Conservation (phyloP, 2,797 vertebrate genomes). For the Sparidentex hasta region DNA sequence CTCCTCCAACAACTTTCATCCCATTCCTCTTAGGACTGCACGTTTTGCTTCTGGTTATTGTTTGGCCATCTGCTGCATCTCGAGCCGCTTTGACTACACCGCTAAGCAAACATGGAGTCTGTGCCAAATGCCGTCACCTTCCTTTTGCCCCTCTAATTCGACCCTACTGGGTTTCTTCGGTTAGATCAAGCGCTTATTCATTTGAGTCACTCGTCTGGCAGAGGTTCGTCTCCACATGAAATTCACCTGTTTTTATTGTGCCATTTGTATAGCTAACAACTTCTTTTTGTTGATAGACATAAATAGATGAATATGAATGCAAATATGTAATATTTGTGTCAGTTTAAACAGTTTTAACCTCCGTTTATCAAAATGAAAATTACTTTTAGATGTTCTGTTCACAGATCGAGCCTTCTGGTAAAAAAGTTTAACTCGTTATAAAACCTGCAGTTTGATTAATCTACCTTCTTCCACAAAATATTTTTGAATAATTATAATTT, state of each 20-base stretch:
- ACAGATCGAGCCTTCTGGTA: background rate
- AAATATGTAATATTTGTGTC: background rate
- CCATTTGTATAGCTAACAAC: background rate
- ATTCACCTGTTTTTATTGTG: background rate
- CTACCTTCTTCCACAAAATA: background rate
- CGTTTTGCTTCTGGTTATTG: conserved; percentile 81
- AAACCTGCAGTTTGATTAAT: background rate
- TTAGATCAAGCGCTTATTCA: conserved; percentile 30
- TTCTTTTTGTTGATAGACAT: background rate
- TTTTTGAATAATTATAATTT: background rate
- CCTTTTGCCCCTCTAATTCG: conserved; percentile 64
- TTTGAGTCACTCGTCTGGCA: conserved; percentile 3
- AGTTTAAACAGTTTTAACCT: conserved; percentile 8
- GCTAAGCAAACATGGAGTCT: conserved; percentile 67
- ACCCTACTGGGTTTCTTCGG: conserved; percentile 50
- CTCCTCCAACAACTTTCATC: conserved; percentile 75
- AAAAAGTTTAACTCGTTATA: background rate
- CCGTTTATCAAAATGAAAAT: background rate
- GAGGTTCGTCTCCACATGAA: background rate
- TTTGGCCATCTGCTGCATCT: conserved; percentile 83
- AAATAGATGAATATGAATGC: too few relatives aligned
- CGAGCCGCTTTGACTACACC: conserved; percentile 52
- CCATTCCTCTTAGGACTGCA: conserved; percentile 60
- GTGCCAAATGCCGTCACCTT: conserved; percentile 74
- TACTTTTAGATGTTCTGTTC: background rate